These are phyloP conservation scores for Furcifer pardalis DNA, from an alignment of 2,797 vertebrate species.

Conservation along the genomic window DNA sequence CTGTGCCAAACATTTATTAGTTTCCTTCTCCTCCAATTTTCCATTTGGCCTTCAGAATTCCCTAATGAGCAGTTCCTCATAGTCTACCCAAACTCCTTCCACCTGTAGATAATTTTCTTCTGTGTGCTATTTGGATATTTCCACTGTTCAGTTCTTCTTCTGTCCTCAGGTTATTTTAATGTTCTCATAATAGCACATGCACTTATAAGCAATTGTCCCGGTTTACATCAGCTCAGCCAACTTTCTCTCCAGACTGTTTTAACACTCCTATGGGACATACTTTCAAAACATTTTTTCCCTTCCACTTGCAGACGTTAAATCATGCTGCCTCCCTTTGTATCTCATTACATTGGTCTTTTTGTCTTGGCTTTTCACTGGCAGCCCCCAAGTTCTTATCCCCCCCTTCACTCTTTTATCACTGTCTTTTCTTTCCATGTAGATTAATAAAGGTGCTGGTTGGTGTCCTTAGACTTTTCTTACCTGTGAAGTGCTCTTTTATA, in stretches of 20 bases:
- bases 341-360: background rate
- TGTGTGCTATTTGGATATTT: background rate
- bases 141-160: background rate
- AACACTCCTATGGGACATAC: slow-evolving; percentile 15
- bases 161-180: background rate
- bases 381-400: background rate
- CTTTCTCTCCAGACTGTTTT: background rate
- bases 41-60: background rate
- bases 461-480: background rate
- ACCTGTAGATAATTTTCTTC: background rate
- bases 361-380: background rate
- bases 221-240: background rate
- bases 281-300: background rate
- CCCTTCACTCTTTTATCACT: background rate
- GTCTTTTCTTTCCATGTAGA: slow-evolving; percentile 15
- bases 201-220: background rate
- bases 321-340: background rate
- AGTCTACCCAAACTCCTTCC: background rate
- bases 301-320: slow-evolving; percentile 9
- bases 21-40: slow-evolving; percentile 15
- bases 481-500: background rate
- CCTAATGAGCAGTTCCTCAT: background rate
- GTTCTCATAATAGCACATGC: background rate
- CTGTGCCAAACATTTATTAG: slow-evolving; percentile 4
- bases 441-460: background rate